These are phyloP conservation scores for Trissolcus japonicus DNA, from an alignment of 2,888 invertebrate genomes.

Conservation along the genomic window DNA sequence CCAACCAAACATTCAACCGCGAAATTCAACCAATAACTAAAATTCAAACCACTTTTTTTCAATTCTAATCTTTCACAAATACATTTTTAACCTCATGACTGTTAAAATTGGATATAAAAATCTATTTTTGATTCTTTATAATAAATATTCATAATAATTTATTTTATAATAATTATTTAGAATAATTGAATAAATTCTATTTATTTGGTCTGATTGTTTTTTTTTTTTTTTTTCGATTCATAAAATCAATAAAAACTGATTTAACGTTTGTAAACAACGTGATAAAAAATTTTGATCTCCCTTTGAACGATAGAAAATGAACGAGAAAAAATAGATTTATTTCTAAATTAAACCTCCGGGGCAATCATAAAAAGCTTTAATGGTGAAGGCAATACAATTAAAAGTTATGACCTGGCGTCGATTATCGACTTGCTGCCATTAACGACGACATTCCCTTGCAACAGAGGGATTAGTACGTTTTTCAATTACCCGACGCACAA, in stretches of 20 bases:
- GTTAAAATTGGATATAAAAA: no score
- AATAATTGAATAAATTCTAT: no score
- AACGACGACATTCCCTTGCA: conserved; percentile 46
- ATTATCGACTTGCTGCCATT: conserved; percentile 47
- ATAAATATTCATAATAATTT: no score
- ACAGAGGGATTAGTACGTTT: conserved; percentile 48
- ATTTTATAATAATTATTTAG: no score
- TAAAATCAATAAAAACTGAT: no score
- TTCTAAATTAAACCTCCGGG: conserved; percentile 15
- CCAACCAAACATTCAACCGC: no score
- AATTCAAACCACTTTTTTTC: no score
- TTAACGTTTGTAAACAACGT: conserved; percentile 22
- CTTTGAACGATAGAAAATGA: not conserved
- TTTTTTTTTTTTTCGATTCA: not conserved
- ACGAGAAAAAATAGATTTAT: conserved; percentile 14
- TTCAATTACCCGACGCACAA: conserved; percentile 43
- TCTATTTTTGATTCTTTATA: no score
- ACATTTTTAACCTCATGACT: no score
- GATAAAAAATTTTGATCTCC: conserved; percentile 25
- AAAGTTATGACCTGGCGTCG: conserved; percentile 48
- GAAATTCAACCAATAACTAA: no score
- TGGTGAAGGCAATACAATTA: conserved; percentile 42
- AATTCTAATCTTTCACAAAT: no score
- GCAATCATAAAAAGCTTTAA: conserved; percentile 44
- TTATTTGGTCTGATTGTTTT: not conserved